Conservation (phyloP, 2,113 vertebrate genomes). For the Halcyon malimbica region DNA sequence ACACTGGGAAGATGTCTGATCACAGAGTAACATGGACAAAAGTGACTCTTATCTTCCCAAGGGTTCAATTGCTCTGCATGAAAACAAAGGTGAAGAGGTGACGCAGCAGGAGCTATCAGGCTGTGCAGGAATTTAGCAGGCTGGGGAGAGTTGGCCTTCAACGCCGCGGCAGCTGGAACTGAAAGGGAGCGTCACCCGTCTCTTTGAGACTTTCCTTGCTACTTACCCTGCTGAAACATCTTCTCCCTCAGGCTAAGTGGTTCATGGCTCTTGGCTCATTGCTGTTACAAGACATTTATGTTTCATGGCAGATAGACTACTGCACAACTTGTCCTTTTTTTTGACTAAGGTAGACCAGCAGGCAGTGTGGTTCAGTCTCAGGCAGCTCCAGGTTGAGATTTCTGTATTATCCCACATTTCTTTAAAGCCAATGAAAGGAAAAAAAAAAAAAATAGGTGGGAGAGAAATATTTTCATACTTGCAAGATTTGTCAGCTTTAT, state of each 20-base stretch:
- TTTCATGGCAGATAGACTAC: constrained; percentile 6
- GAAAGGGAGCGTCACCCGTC: neutral
- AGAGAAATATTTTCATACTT: neutral
- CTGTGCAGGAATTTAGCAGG: neutral
- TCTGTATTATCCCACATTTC: neutral
- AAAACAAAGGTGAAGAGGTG: neutral
- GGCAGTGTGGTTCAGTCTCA: neutral
- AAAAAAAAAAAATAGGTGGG: too few relatives aligned
- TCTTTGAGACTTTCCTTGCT: neutral
- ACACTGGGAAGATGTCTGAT: neutral
- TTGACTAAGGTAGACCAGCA: neutral
- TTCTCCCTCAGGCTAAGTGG: constrained; percentile 44
- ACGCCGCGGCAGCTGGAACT: fast-evolving
- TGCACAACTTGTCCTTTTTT: neutral
- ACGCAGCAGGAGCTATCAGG: neutral
- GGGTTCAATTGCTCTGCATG: neutral
- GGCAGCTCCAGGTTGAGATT: neutral
- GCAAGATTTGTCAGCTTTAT: neutral
- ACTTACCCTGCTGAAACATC: constrained; percentile 26
- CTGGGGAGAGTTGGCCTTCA: neutral
- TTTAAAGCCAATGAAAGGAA: neutral
- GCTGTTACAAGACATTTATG: constrained; percentile 57
- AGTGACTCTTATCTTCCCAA: neutral
- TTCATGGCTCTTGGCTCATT: constrained; percentile 40
- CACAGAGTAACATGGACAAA: neutral